A percentile compares a stretch with the other conserved stretches of the same genome.
phyloP scores from a whole-genome alignment of 2,888 invertebrate genomes.

The Rugalucina vietnamica region DNA sequence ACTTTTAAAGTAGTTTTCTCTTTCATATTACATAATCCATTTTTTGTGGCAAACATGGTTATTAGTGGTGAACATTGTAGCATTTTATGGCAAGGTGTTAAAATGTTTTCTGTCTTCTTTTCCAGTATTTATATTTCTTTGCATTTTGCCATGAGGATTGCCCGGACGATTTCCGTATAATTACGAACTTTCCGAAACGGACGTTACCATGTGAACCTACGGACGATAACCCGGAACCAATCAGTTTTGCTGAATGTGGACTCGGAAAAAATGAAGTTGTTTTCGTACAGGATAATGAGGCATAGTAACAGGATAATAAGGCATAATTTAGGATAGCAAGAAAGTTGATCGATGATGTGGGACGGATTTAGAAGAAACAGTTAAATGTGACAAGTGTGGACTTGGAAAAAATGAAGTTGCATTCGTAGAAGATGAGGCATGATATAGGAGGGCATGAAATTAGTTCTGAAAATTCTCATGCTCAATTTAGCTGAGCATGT shows the following conservation, averaged over 20 bases:
- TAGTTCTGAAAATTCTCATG: too few species aligned
- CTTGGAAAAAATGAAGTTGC: constrained; percentile 95
- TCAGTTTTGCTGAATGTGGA: constrained; percentile 91
- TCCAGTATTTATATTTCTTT: constrained; percentile 96
- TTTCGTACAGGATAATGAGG: constrained; percentile 97
- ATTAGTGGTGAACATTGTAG: too few species aligned
- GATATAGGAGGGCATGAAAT: too few species aligned
- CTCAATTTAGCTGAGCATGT: too few species aligned
- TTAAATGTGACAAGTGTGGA: constrained; percentile 90
- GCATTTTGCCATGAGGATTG: constrained; percentile 97
- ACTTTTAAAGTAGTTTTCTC: too few species aligned
- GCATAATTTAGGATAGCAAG: too few species aligned
- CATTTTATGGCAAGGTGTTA: too few species aligned
- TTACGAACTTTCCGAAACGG: constrained; percentile 97
- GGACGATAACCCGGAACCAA: constrained; percentile 83
- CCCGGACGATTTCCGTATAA: constrained; percentile 97
- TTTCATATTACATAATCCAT: too few species aligned
- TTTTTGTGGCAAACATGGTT: too few species aligned
- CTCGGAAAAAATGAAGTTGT: constrained; percentile 95
- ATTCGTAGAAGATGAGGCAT: constrained; percentile 96
- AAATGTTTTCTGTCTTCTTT: constrained; percentile 65
- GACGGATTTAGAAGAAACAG: constrained; percentile 84
- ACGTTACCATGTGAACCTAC: constrained; percentile 88
- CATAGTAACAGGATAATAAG: constrained; percentile 84
- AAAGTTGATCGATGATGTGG: too few species aligned